Conservation (phyloP, 2,797 vertebrate genomes). For the Myotis planiceps region DNA sequence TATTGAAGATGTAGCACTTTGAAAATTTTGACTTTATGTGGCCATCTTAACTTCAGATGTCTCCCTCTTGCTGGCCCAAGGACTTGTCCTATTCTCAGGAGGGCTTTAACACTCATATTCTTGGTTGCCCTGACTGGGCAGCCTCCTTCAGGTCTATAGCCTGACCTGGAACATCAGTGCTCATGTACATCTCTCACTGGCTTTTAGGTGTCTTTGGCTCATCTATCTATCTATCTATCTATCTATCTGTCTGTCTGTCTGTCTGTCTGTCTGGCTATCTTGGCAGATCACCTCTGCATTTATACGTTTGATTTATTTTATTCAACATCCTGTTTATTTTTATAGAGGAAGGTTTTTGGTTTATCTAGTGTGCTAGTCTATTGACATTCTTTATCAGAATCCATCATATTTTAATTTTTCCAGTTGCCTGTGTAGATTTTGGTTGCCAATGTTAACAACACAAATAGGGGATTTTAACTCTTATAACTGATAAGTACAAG, state of each 20-base stretch:
- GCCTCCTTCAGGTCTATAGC: neutral
- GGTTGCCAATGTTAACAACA: neutral
- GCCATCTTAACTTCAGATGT: neutral
- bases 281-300: neutral
- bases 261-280: no score
- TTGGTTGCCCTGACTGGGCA: neutral
- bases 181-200: neutral
- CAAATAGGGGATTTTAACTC: neutral
- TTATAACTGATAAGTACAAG: no score
- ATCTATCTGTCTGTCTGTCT: no score
- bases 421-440: neutral
- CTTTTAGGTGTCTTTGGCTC: neutral
- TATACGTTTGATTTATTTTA: neutral
- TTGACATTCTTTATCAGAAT: neutral
- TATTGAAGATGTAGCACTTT: neutral
- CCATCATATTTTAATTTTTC: neutral
- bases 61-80: neutral
- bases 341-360: neutral
- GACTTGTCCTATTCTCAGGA: neutral
- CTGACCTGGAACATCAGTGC: neutral
- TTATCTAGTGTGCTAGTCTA: neutral
- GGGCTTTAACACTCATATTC: neutral
- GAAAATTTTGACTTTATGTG: neutral
- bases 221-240: no score
- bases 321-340: neutral